Evolutionary conservation across 37 sponge, comb jelly and placozoan species (phyloP).

Genomic region (Halisarca cf. caerulea): DNA sequence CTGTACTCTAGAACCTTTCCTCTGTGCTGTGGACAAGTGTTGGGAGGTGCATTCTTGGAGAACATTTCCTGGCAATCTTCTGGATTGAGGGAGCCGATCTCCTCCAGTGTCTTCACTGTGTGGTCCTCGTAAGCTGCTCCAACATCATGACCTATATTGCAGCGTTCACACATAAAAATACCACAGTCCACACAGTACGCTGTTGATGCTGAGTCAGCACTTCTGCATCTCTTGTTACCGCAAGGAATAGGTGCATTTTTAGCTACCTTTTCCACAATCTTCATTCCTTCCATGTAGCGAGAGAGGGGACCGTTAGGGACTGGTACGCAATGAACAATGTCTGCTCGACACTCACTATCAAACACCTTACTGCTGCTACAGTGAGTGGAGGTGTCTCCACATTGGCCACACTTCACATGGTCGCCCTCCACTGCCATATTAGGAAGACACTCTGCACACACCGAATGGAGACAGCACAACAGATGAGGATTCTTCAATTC

Average conservation of each 20-base stretch:
- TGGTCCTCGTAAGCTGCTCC: not conserved
- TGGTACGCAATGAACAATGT: not conserved
- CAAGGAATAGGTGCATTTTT: not conserved
- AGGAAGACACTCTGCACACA: not conserved
- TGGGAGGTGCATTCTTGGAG: not conserved
- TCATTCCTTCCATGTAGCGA: not conserved
- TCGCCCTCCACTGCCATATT: not conserved
- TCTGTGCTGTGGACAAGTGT: not conserved
- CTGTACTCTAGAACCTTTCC: not conserved
- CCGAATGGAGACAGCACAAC: not conserved
- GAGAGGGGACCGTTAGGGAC: not conserved
- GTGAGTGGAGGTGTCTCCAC: not conserved
- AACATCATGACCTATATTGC: not conserved
- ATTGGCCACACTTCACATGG: not conserved
- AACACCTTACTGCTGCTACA: too few species aligned
- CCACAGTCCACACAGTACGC: not conserved
- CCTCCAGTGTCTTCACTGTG: not conserved
- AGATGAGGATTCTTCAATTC: not conserved
- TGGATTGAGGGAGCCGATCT: not conserved
- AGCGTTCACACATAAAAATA: not conserved
- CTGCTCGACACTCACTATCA: too few species aligned
- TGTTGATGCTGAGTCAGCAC: not conserved
- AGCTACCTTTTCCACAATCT: not conserved
- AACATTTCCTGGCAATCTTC: not conserved
- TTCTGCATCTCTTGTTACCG: not conserved